Evolutionary conservation across 2,113 vertebrate genomes (phyloP), one percentile per base, ranked within the genome.

Genomic region (Pelmatolapia mariae): DNA sequence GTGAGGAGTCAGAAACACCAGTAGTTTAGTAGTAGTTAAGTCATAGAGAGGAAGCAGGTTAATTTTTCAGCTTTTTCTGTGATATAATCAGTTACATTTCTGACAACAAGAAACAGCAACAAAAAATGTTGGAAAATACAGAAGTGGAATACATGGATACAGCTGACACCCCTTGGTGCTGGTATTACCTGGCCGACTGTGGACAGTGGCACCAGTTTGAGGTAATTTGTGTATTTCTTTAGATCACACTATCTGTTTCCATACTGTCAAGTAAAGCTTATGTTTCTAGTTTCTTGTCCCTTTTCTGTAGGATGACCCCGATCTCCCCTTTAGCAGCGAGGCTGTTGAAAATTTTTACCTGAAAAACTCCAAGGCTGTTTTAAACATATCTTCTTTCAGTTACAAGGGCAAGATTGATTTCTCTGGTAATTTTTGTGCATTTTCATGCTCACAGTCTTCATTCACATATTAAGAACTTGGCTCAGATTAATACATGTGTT

Each of bases 151-250:
- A 94, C 3, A 98, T 98, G 98, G 98, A 98, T 91, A 98, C 97
- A 0, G 96, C 97, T 0, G 97, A 98, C 2, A 94, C 87, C 1
- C 96, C 96, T 13, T 97, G 96, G 97, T 93, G 88, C 79, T 98
- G 98, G 98, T 97, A 97, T 93, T 98, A 97, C 86, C 93, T 98
- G 90, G 97, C 96, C 0, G 97, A 97, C 19, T 98, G 98, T 87
- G 98, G 97, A 50, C 95, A 96, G 88, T 98, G 98, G 97, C 97
- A 98, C 89, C 97, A 95, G 94, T 97, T 97, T 94, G 97, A 98
- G 97, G 98, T 98, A 97, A 26, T 7, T 1, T 16, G 3, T 31
- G 8, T 22, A 4, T 16, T 7, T 54, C 31, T 83, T 47, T 45
- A 26, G 22, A 54, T 78, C 26, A 33, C 13, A 47, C 3, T n/a